A percentile compares a stretch with the other conserved stretches of the same genome.
These are phyloP conservation scores for Hydrotaea cyrtoneurina DNA, from an alignment of 2,888 invertebrate genomes.

Conservation along the genomic window DNA sequence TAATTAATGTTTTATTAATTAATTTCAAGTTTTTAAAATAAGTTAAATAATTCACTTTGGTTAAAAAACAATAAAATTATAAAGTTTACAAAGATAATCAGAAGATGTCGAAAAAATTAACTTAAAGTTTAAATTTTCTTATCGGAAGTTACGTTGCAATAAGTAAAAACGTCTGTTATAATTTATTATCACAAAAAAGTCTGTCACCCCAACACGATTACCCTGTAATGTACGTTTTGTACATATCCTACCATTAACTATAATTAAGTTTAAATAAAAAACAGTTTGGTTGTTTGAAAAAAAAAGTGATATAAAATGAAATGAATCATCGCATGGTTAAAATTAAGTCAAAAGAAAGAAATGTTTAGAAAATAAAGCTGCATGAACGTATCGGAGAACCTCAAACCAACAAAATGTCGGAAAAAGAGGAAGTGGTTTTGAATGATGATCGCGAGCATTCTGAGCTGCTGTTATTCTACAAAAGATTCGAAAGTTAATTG, in stretches of 20 bases:
- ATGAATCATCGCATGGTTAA: conserved; percentile 40
- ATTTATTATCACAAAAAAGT: too few relatives aligned
- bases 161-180: too few relatives aligned
- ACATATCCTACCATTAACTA: conserved; percentile 29
- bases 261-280: conserved; percentile 31
- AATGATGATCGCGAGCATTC: background rate
- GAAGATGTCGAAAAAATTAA: too few relatives aligned
- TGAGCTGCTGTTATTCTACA: background rate
- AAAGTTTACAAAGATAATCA: too few relatives aligned
- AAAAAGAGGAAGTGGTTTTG: conserved; percentile 51
- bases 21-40: too few relatives aligned
- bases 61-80: too few relatives aligned
- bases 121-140: too few relatives aligned
- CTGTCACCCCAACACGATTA: too few relatives aligned
- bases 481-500: conserved; percentile 58
- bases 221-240: too few relatives aligned
- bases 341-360: background rate
- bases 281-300: background rate
- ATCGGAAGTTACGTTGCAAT: too few relatives aligned
- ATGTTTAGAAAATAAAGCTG: background rate
- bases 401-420: conserved; percentile 22
- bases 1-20: too few relatives aligned
- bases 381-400: background rate
- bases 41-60: too few relatives aligned
- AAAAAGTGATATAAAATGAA: conserved; percentile 33